Base-by-base conservation (phyloP, 2,797 vertebrate genomes). In the Diplodus puntazzo region DNA sequence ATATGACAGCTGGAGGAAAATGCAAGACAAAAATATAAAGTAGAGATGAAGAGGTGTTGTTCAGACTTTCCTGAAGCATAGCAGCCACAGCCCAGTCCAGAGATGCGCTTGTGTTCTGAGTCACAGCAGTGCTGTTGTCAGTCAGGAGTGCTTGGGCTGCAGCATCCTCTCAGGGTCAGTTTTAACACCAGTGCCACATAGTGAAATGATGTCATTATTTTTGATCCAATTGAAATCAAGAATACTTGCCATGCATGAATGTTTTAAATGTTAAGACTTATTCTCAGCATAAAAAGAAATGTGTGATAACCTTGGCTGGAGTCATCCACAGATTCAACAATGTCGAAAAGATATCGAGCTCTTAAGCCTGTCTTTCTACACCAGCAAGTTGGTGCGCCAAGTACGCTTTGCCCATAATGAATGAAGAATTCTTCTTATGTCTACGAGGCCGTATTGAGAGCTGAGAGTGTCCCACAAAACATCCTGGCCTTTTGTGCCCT, bases 101-200 rank as follows among this genome's bases (percentile, higher is more conserved):
- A 72, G 46, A 70, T 13, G 43, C 58, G 30, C 50, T 48, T 49
- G 52, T 61, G 60, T 60, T 79, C 49, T 63, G 49, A 77, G n/a
- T 64, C 71, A 71, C 55, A 25, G 18, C n/a, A 66, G 85, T 27
- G 21, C 18, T 58, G 63, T 20, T 75, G 65, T 75, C 68, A 77
- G 60, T 65, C 54, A 53, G 57, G 45, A 48, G 65, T 34, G 57
- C 14, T 21, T 27, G 11, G 25, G 59, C 39, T 30, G 27, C 68
- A 60, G 58, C 65, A 30, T 87, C n/a, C 23, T 54, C 60, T 75
- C 43, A 45, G 63, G 11, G 16, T 53, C 50, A 65, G 67, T 79
- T 71, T 80, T 65, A 70, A 54, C 34, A 52, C 18, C 13, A 11
- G 34, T 1, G 27, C 43, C 30, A 14, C 0, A 43, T 16, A 20